Base-by-base conservation (phyloP, 2,797 vertebrate genomes). In the Pseudocheirus occidentalis region DNA sequence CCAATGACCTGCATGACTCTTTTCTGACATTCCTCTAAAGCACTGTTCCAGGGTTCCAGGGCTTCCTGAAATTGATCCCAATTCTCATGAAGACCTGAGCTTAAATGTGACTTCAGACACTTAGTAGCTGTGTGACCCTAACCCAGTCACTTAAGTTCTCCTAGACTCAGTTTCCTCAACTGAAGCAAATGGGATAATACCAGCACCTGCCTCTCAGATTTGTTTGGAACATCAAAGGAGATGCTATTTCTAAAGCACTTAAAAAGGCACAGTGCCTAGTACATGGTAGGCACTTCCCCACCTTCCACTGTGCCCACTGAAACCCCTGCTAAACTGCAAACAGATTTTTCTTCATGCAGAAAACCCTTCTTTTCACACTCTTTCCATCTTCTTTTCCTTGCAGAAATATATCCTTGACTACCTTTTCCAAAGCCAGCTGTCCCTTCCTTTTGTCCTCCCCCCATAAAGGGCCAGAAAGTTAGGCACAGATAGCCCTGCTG, bases 41-140 rank as follows among this genome's bases (percentile, higher is more conserved):
- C 2, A 1, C n/a, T 40, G 5, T n/a, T n/a, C n/a, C n/a, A n/a
- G n/a, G 0, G 16, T 4, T n/a, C 5, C 66, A 73, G 16, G 28
- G 66, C 16, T 73, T 40, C n/a, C 66, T 73, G 18, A n/a, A n/a
- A 4, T 5, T n/a, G 62, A 66, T 66, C n/a, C 34, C 62, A n/a
- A 66, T n/a, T 66, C 34, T 66, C 12, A 14, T n/a, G 34, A n/a
- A 66, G 5, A 18, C 62, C 14, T n/a, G 62, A 73, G 34, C 16
- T 73, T 24, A 73, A 40, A 21, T 40, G 5, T 40, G 66, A 21
- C n/a, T 13, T 40, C 66, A 40, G 16, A 73, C 5, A 40, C n/a
- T 21, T 21, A 21, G n/a, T 73, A 73, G 13, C 34, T 40, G 16
- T 73, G 34, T 73, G 62, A 40, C 5, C 14, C 34, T 73, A 6